Conservation (phyloP, 2,888 invertebrate species). For the Heterodera filipjevi region DNA sequence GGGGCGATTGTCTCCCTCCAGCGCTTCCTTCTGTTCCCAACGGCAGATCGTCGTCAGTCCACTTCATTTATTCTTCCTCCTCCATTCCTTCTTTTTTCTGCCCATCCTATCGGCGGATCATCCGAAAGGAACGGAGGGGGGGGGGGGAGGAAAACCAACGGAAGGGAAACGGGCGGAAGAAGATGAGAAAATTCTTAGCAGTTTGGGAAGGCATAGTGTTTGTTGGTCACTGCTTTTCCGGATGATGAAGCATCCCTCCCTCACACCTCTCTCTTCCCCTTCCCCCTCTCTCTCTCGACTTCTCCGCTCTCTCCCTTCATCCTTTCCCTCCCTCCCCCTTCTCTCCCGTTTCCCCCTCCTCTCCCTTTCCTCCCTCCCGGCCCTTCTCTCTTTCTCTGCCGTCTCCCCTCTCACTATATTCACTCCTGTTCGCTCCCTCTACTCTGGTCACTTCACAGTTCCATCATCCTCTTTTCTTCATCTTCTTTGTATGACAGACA, state of each 20-base stretch:
- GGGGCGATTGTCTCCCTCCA: neutral
- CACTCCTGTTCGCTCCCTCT: too few relatives aligned
- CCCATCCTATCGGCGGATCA: neutral
- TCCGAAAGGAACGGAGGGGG: too few relatives aligned
- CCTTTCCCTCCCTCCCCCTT: neutral
- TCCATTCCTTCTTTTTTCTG: neutral
- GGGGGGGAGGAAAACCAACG: neutral
- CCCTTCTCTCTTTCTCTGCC: neutral
- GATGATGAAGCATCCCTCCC: neutral
- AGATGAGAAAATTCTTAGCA: neutral
- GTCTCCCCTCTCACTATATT: too few relatives aligned
- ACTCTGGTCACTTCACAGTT: too few relatives aligned
- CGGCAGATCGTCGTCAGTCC: neutral
- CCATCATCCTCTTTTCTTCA: too few relatives aligned
- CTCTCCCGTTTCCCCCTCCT: neutral
- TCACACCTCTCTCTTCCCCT: neutral
- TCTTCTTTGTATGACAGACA: neutral
- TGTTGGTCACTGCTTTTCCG: neutral
- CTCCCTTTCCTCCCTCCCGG: too few relatives aligned
- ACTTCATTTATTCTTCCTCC: constrained; percentile 2
- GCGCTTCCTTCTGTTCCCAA: neutral
- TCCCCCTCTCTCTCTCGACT: neutral
- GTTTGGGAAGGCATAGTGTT: neutral
- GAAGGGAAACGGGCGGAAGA: neutral
- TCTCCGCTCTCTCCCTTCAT: too few relatives aligned